Percentiles rank a stretch among this genome's conserved stretches.
These are phyloP conservation scores for Bibio marci DNA, from an alignment of 2,888 invertebrate species.

Conservation along the genomic window DNA sequence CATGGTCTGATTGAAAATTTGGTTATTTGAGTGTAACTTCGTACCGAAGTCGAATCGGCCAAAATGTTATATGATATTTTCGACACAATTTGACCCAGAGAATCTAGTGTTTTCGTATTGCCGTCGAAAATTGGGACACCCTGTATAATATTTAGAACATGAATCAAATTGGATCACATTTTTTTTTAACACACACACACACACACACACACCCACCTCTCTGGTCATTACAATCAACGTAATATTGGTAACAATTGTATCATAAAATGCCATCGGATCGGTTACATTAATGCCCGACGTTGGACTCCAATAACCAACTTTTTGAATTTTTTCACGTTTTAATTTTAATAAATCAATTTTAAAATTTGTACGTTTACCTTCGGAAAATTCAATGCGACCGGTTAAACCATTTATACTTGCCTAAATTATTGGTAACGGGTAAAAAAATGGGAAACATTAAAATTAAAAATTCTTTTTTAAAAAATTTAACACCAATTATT, in stretches of 20 bases:
- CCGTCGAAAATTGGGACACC: no score
- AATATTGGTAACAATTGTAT: slow-evolving; percentile 66
- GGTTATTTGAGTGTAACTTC: no score
- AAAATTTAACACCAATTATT: no score
- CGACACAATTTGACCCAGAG: no score
- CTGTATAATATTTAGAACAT: no score
- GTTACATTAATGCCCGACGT: slow-evolving; percentile 61
- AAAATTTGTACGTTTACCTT: slow-evolving; percentile 68
- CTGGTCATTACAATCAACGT: slow-evolving; percentile 81
- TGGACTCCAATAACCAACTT: slow-evolving; percentile 72
- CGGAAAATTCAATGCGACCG: slow-evolving; percentile 71
- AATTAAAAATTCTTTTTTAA: no score
- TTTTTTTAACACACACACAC: background rate
- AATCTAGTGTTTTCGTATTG: no score
- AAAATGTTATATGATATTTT: no score
- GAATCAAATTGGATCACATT: no score
- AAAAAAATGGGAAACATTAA: background rate
- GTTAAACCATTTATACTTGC: slow-evolving; percentile 71
- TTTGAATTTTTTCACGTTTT: slow-evolving; percentile 56
- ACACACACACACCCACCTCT: slow-evolving; percentile 39
- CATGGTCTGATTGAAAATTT: no score
- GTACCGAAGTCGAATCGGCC: no score
- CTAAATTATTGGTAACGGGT: slow-evolving; percentile 32
- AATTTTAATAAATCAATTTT: slow-evolving; percentile 72
- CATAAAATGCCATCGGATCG: slow-evolving; percentile 70